Base-by-base conservation (phyloP, 2,888 invertebrate genomes). In the Tenthredo mesomela region DNA sequence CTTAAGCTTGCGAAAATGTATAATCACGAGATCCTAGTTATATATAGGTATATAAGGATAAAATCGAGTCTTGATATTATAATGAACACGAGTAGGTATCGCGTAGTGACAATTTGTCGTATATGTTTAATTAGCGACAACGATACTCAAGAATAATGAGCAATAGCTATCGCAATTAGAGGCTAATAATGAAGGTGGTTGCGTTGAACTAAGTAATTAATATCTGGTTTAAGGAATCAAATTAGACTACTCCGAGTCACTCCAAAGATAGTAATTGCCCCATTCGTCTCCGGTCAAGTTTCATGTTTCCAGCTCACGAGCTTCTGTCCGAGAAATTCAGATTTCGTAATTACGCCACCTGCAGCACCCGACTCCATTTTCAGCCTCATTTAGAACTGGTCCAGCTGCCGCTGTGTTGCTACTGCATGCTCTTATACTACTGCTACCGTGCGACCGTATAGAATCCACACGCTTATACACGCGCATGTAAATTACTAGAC, bases 221-320 rank as follows among this genome's bases (percentile, higher is more conserved):
- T 80, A 61, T 61, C 80, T 58, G 61, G 80, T 61, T 61, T n/a
- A n/a, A 80, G 80, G 61, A 80, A 80, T 80, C 61, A 61, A 80
- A 80, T 80, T 61, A 80, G 80, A 80, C 80, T 80, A 40, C 15
- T 33, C 15, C 40, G 1, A 61, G 58, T 80, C 33, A 61, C 58
- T 61, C 61, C 40, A 61, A 80, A 40, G 80, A 80, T 77, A 77
- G 40, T 80, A 80, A 80, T 80, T 80, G 80, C 58, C 61, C 80
- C 58, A 80, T 61, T 80, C 80, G 80, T 80, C 80, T 80, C 61
- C 40, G 80, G 80, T 80, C 80, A 80, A 80, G 80, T 61, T 80
- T 80, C 33, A 61, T 40, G 80, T 21, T 21, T 80, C 80, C 80
- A 37, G n/a, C 40, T 61, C 61, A 33, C 71, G 71, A 25, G 29